These are phyloP conservation scores for Piaya cayana DNA, from an alignment of 2,113 vertebrate genomes.

Conservation along the genomic window DNA sequence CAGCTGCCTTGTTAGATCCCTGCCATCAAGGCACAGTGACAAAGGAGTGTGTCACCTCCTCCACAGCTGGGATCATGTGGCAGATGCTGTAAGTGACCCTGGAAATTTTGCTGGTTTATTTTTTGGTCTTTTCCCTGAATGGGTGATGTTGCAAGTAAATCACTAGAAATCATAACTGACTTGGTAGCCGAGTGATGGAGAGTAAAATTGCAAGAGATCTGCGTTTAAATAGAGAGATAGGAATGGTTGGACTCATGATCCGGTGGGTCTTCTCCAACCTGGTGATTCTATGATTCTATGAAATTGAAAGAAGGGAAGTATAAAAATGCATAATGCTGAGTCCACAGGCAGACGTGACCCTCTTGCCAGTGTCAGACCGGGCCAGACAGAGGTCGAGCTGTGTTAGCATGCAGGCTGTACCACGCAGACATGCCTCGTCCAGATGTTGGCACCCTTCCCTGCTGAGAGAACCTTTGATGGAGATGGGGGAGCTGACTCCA, in stretches of 20 bases:
- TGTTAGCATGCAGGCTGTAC: neutral
- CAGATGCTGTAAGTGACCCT: neutral
- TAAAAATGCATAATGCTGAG: neutral
- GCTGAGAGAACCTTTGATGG: rapidly evolving
- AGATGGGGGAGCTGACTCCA: rapidly evolving
- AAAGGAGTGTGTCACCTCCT: neutral
- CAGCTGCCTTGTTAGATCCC: neutral
- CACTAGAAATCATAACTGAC: neutral
- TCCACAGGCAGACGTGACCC: rapidly evolving
- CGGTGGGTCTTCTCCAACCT: too few relatives aligned
- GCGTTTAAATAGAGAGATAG: too few relatives aligned
- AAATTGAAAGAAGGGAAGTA: neutral
- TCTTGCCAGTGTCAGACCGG: neutral
- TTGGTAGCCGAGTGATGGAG: neutral
- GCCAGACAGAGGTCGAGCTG: neutral
- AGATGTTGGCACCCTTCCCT: neutral
- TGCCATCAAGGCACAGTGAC: neutral
- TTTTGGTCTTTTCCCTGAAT: neutral
- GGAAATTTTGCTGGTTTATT: neutral
- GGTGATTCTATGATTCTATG: too few relatives aligned
- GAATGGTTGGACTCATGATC: too few relatives aligned
- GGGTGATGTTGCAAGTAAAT: neutral
- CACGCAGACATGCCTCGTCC: neutral
- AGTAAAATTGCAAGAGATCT: neutral
- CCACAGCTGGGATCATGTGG: neutral